A percentile compares a stretch with the other conserved stretches of the same genome.
phyloP scores from a whole-genome alignment of 2,888 invertebrate genomes.

The Pegoplata infirma region DNA sequence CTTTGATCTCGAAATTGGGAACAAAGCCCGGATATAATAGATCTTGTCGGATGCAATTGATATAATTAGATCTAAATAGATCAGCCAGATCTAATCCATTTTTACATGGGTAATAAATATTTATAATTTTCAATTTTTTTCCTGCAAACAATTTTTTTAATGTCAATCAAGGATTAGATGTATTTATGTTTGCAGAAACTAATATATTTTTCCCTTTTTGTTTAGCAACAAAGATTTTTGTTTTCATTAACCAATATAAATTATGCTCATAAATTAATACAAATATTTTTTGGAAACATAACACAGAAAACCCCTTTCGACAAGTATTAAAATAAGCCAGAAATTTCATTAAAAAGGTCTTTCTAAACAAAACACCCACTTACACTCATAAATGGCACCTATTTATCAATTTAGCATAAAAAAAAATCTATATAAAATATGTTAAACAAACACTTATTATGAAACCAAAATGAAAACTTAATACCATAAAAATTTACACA shows the following conservation, averaged over 20 bases:
- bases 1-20: too few relatives aligned
- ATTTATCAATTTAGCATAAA: slow-evolving; percentile 12
- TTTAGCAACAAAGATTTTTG: background rate
- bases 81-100: too few relatives aligned
- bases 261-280: slow-evolving; percentile 27
- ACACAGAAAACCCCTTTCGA: background rate
- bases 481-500: background rate
- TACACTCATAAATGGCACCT: background rate
- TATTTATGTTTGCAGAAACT: background rate
- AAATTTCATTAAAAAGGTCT: slow-evolving; percentile 6
- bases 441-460: background rate
- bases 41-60: too few relatives aligned
- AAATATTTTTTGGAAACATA: background rate
- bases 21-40: too few relatives aligned
- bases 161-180: too few relatives aligned
- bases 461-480: background rate
- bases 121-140: too few relatives aligned
- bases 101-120: too few relatives aligned
- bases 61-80: too few relatives aligned
- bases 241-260: slow-evolving; percentile 15
- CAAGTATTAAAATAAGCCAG: background rate
- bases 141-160: too few relatives aligned
- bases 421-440: background rate
- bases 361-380: background rate
- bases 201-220: background rate